Conservation (phyloP, 2,888 invertebrate species). For the Exocentrus adspersus region DNA sequence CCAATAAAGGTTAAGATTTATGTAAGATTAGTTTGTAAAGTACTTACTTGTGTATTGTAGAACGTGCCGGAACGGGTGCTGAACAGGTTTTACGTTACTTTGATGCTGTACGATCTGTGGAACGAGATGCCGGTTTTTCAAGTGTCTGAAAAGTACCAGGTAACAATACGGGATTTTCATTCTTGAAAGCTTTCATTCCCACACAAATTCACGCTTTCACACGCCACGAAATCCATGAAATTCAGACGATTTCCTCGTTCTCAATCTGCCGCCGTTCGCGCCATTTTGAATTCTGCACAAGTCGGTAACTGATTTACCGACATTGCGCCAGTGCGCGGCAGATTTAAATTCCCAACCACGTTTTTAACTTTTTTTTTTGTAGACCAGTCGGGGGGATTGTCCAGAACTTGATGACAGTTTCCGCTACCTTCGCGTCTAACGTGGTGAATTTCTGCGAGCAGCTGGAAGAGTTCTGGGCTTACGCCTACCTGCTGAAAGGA, state of each 20-base stretch:
- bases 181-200: too few relatives aligned
- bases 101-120: slow-evolving; percentile 86
- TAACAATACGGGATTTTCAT: slow-evolving; percentile 32
- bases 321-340: too few relatives aligned
- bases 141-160: slow-evolving; percentile 76
- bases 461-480: slow-evolving; percentile 84
- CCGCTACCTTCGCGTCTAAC: slow-evolving; percentile 78
- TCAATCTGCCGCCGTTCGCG: too few relatives aligned
- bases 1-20: slow-evolving; percentile 73
- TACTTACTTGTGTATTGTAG: too few relatives aligned
- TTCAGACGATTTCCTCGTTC: too few relatives aligned
- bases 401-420: slow-evolving; percentile 77
- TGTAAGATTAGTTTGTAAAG: too few relatives aligned
- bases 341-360: too few relatives aligned
- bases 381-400: slow-evolving; percentile 80
- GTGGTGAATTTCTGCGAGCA: slow-evolving; percentile 85
- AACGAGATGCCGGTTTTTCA: slow-evolving; percentile 72
- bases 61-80: slow-evolving; percentile 71
- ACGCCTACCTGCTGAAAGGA: slow-evolving; percentile 76
- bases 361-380: too few relatives aligned
- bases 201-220: too few relatives aligned
- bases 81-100: slow-evolving; percentile 84
- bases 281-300: too few relatives aligned
- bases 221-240: too few relatives aligned
- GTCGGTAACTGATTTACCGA: too few relatives aligned